phyloP scores from a whole-genome alignment of 2,113 vertebrate species.

The Lycaon pictus region DNA sequence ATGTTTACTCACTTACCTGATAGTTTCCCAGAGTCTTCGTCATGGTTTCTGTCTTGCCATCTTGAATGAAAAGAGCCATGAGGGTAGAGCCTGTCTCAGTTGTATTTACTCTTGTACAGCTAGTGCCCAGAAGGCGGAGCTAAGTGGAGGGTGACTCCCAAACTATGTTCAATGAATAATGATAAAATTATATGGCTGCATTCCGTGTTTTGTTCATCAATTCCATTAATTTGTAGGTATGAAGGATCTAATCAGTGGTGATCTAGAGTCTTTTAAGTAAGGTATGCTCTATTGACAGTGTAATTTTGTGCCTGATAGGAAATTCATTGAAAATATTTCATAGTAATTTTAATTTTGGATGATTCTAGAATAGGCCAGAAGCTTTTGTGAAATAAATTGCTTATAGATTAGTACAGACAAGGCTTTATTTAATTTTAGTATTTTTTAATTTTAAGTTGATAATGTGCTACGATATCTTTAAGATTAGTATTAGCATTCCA shows the following conservation, averaged over 20 bases:
- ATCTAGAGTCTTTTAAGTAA: conserved; percentile 48
- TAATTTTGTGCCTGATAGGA: conserved; percentile 36
- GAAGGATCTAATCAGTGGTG: not conserved
- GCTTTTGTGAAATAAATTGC: conserved; percentile 58
- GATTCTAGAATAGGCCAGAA: not conserved
- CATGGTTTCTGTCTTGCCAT: not conserved
- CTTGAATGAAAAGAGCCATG: not conserved
- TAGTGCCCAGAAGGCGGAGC: not conserved
- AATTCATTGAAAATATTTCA: conserved; percentile 37
- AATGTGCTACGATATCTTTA: conserved; percentile 41
- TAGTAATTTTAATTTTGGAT: conserved; percentile 58
- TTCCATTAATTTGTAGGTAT: not conserved
- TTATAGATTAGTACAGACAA: conserved; percentile 57
- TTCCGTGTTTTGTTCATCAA: not conserved
- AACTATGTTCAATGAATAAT: not conserved
- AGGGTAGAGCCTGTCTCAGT: not conserved
- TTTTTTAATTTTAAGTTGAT: conserved; percentile 71
- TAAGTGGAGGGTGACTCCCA: not conserved
- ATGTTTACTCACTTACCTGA: fast-evolving
- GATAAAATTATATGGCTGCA: not conserved
- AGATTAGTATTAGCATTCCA: conserved; percentile 53
- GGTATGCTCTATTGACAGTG: not conserved
- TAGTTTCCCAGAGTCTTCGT: fast-evolving
- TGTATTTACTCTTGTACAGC: not conserved
- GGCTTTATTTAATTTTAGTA: conserved; percentile 56